These are phyloP conservation scores for Goniozus legneri DNA, from an alignment of 1,140 invertebrate genomes.

Conservation along the genomic window DNA sequence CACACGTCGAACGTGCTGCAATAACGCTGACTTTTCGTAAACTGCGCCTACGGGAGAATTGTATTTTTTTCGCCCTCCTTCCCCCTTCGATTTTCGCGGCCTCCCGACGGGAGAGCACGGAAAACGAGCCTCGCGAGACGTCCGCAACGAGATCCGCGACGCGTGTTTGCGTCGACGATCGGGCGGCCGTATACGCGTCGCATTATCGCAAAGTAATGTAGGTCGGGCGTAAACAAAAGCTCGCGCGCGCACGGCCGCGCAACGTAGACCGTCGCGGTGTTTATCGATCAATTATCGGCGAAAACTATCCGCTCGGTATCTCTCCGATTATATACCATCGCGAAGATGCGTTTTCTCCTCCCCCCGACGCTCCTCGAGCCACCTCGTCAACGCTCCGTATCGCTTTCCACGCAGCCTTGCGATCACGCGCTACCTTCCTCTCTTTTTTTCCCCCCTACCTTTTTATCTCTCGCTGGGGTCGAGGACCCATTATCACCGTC, in stretches of 20 bases:
- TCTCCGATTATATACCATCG: conserved; percentile 9
- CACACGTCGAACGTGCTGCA: no score
- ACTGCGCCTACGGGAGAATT: no score
- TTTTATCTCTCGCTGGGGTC: conserved; percentile 31
- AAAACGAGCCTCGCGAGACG: no score
- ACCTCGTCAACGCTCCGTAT: conserved; percentile 6
- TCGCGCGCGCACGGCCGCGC: no score
- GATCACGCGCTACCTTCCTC: no score
- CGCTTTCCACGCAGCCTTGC: no score
- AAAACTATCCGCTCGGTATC: conserved; percentile 26
- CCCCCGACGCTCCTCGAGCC: conserved; percentile 1
- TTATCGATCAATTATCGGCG: conserved; percentile 34
- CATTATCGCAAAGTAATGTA: conserved; percentile 32
- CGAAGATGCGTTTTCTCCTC: conserved; percentile 1
- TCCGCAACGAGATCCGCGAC: background rate
- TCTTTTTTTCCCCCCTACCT: no score
- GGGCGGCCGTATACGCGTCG: conserved; percentile 6
- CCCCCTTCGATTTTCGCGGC: conserved; percentile 5
- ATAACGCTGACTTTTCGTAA: no score
- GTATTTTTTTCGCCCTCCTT: no score
- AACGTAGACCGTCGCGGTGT: no score
- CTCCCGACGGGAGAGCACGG: no score
- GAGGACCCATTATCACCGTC: conserved; percentile 32
- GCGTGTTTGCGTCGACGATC: conserved; percentile 1
- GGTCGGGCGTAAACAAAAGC: conserved; percentile 27